A percentile compares a stretch with the other conserved stretches of the same genome.
phyloP scores from a whole-genome alignment of 2,888 invertebrate genomes.

The Pollenia amentaria region DNA sequence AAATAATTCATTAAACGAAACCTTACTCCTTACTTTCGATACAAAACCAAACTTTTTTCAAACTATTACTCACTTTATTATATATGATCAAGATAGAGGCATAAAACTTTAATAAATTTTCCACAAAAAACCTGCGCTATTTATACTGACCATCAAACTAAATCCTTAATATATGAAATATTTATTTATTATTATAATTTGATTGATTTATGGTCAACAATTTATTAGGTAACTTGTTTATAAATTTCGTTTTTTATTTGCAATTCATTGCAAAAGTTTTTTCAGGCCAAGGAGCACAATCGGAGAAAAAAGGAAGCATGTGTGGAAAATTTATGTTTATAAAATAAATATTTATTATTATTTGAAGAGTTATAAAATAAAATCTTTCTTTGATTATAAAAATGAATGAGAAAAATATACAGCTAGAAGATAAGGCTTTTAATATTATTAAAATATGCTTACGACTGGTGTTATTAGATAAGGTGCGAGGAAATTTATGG shows the following conservation, averaged over 20 bases:
- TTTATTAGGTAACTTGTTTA: neutral
- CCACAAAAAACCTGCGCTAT: too few species aligned
- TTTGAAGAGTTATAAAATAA: conserved; percentile 7
- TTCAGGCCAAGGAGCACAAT: neutral
- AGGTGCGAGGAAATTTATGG: neutral
- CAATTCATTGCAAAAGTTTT: conserved; percentile 29
- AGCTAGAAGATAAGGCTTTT: neutral
- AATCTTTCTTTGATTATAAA: neutral
- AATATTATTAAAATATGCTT: conserved; percentile 43
- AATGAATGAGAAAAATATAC: neutral
- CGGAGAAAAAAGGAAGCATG: neutral
- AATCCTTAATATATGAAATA: neutral
- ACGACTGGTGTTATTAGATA: neutral
- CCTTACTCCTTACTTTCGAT: too few species aligned
- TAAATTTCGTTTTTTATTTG: neutral
- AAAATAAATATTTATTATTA: conserved; percentile 37
- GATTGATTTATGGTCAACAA: conserved; percentile 39
- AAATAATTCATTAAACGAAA: too few species aligned
- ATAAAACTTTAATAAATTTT: too few species aligned
- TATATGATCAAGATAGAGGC: too few species aligned
- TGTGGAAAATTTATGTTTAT: conserved; percentile 22
- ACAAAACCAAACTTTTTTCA: too few species aligned
- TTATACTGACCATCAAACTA: neutral
- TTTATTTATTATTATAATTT: conserved; percentile 14
- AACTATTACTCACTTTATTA: too few species aligned